Conservation (phyloP, 2,797 vertebrate species). For the Oophaga sylvatica region DNA sequence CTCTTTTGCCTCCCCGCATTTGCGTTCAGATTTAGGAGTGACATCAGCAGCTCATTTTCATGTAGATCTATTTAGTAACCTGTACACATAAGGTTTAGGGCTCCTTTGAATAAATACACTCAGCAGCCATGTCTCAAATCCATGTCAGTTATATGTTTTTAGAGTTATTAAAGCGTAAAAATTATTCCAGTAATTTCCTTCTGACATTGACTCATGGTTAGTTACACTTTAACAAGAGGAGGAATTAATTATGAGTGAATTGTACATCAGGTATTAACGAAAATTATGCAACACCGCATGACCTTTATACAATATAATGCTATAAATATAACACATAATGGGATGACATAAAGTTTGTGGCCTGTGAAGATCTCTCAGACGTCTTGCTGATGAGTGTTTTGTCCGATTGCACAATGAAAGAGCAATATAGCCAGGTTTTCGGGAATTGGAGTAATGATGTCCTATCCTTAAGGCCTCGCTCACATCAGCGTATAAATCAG, state of each 20-base stretch:
- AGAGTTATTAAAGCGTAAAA: background rate
- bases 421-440: too few relatives aligned
- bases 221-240: background rate
- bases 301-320: constrained; percentile 18
- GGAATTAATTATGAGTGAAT: background rate
- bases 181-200: background rate
- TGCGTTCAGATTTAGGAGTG: background rate
- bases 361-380: background rate
- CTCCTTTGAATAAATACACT: background rate
- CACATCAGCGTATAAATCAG: too few relatives aligned
- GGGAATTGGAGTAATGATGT: too few relatives aligned
- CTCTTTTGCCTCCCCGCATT: background rate
- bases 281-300: background rate
- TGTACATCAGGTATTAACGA: background rate
- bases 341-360: background rate
- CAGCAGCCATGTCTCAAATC: background rate
- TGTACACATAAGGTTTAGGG: background rate
- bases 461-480: too few relatives aligned
- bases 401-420: too few relatives aligned
- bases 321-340: background rate
- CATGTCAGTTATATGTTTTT: background rate
- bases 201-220: background rate
- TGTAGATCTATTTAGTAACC: background rate
- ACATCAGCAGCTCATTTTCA: background rate
- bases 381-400: background rate